Percentiles rank a stretch among this genome's conserved stretches.
Conservation (phyloP, 1,140 invertebrate species). For the Drosophila pseudoananassae region DNA sequence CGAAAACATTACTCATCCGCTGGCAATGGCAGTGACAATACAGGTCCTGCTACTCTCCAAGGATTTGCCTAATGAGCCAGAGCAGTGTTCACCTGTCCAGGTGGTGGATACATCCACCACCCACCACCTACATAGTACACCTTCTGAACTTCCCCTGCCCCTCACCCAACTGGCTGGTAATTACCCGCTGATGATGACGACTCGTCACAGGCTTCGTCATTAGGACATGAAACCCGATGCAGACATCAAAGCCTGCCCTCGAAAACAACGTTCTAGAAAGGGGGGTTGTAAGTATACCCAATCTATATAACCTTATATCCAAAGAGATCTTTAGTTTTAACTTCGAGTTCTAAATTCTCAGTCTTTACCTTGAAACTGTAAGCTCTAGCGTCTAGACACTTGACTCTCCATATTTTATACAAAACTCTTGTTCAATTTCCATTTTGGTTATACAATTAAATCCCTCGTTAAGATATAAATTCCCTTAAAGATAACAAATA, state of each 20-base stretch:
- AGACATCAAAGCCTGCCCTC: conserved; percentile 41
- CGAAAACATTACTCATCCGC: conserved; percentile 43
- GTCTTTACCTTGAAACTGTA: too few species aligned
- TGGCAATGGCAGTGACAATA: conserved; percentile 52
- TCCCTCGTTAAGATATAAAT: not conserved
- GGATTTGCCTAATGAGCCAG: conserved; percentile 74
- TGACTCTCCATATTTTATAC: not conserved
- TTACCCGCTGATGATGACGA: conserved; percentile 48
- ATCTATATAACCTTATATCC: too few species aligned
- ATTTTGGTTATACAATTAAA: not conserved
- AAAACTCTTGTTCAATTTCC: not conserved
- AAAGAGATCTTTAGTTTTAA: too few species aligned
- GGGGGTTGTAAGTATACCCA: not conserved
- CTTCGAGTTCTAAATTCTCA: too few species aligned
- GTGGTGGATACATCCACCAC: conserved; percentile 30
- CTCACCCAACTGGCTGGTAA: conserved; percentile 29
- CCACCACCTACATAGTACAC: not conserved
- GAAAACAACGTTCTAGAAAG: not conserved
- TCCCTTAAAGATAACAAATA: not conserved
- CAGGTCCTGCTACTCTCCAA: conserved; percentile 53
- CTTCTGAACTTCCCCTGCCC: too few species aligned
- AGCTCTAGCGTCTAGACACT: too few species aligned
- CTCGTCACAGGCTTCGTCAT: conserved; percentile 46
- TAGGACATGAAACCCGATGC: conserved; percentile 47
- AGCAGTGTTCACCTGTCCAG: conserved; percentile 51